A percentile compares a stretch with the other conserved stretches of the same genome.
Evolutionary conservation across 2,113 vertebrate genomes (phyloP).

Genomic region (Pterophyllum scalare): DNA sequence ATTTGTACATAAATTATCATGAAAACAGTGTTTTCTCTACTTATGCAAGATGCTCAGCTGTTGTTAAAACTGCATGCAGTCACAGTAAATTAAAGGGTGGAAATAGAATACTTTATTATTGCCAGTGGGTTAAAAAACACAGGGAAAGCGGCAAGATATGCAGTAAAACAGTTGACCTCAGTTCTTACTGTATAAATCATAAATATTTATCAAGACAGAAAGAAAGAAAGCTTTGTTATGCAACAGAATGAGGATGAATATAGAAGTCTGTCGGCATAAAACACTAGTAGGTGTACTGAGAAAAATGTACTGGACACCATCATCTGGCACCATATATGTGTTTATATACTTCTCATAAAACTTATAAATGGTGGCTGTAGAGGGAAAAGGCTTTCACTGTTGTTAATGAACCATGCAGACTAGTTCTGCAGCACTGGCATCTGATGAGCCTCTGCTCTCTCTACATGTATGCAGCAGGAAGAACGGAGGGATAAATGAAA

Average conservation of each 20-base stretch:
- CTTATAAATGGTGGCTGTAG: background rate
- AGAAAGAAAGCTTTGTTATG: constrained; percentile 8
- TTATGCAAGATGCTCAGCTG: background rate
- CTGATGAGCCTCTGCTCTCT: constrained; percentile 15
- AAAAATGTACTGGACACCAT: background rate
- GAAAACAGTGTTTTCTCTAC: background rate
- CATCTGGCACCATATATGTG: background rate
- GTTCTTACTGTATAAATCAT: constrained; percentile 6
- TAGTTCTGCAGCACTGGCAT: constrained; percentile 5
- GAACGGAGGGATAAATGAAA: background rate
- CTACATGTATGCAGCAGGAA: constrained; percentile 65
- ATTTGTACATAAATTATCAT: background rate
- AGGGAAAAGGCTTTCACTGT: background rate
- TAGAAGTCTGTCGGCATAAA: background rate
- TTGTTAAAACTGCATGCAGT: constrained; percentile 1
- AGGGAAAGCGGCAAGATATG: background rate
- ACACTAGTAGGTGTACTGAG: background rate
- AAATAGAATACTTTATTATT: background rate
- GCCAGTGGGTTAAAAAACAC: constrained; percentile 4
- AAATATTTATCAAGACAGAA: constrained; percentile 33
- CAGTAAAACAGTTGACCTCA: constrained; percentile 1
- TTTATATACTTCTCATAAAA: background rate
- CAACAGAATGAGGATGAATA: background rate
- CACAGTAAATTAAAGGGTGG: background rate
- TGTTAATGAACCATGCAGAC: background rate